Evolutionary conservation across 2,113 vertebrate species (phyloP).

Genomic region (Passer montanus): DNA sequence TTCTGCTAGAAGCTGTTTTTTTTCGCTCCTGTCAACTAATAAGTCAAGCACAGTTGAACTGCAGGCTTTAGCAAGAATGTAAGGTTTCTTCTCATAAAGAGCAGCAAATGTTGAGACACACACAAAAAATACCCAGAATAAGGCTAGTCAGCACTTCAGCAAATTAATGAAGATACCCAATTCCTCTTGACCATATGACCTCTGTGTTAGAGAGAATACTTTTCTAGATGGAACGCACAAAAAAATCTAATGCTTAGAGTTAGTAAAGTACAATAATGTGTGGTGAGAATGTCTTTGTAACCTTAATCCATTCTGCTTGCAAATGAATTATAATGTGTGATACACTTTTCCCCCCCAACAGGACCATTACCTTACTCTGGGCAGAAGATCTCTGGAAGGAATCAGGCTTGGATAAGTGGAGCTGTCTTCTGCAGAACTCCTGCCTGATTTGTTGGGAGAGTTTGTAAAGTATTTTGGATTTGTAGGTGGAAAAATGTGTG

Average conservation of each 20-base stretch:
- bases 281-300: background rate
- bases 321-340: background rate
- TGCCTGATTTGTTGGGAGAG: background rate
- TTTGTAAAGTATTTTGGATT: background rate
- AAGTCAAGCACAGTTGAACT: background rate
- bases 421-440: background rate
- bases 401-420: background rate
- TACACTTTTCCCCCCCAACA: accelerated
- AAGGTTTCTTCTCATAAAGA: background rate
- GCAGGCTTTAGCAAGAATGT: background rate
- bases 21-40: background rate
- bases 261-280: background rate
- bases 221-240: background rate
- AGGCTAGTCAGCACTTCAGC: background rate
- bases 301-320: background rate
- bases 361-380: background rate
- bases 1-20: background rate
- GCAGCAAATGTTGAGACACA: background rate
- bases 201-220: background rate
- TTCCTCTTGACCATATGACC: background rate
- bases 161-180: background rate
- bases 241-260: background rate
- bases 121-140: background rate
- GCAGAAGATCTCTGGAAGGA: background rate
- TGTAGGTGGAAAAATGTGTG: background rate